phyloP scores from a whole-genome alignment of 2,888 invertebrate genomes.

The Ganaspis brasiliensis region DNA sequence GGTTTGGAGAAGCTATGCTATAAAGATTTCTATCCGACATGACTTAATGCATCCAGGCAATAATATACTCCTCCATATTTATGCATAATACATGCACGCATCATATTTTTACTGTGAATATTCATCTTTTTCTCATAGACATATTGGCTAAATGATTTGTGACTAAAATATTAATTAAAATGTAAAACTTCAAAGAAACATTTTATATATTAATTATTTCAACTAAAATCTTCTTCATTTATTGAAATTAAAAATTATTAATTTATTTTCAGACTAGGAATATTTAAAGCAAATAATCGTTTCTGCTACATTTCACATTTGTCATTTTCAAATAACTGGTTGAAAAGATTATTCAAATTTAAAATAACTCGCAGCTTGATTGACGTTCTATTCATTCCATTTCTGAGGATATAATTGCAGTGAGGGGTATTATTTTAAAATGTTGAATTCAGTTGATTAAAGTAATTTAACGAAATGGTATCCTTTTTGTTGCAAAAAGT shows the following conservation, averaged over 20 bases:
- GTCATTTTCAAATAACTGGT: background rate
- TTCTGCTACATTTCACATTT: background rate
- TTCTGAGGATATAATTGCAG: no score
- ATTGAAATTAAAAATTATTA: no score
- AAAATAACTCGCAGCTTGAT: constrained; percentile 4
- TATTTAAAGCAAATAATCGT: background rate
- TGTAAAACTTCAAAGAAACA: background rate
- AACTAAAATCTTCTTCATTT: no score
- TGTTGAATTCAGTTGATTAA: no score
- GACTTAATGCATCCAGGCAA: constrained; percentile 15
- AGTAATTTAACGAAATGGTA: no score
- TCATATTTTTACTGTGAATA: background rate
- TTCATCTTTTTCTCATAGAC: background rate
- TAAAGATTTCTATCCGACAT: constrained; percentile 21
- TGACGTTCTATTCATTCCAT: background rate
- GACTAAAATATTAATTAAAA: constrained; percentile 12
- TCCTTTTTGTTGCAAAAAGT: no score
- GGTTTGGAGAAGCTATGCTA: constrained; percentile 23
- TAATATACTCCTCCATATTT: background rate
- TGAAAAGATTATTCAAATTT: constrained; percentile 1
- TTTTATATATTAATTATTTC: no score
- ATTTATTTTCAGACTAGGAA: no score
- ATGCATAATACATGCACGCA: background rate
- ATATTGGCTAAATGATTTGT: background rate
- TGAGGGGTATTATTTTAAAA: no score